Base-by-base conservation (phyloP, 2,113 vertebrate species). In the Engystomops pustulosus region DNA sequence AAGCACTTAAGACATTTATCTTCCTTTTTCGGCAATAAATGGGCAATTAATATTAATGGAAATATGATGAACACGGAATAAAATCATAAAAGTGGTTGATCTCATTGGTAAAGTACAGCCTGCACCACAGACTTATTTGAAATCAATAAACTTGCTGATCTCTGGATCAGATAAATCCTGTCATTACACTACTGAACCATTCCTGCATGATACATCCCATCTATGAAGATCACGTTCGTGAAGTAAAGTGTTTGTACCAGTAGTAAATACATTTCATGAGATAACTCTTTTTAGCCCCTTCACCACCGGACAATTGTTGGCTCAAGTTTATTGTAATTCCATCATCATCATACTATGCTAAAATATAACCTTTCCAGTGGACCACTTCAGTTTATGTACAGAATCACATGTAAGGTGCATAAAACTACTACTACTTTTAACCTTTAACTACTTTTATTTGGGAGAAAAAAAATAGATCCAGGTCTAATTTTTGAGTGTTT, bases 61-160 rank as follows among this genome's bases (percentile, higher is more conserved):
- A 14, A 78, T 38, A 58, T 58, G 51, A 38, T 78, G 34, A 36
- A 38, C 25, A 47, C 36, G 17, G 49, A 34, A 78, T 6, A 23
- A 67, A 53, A 68, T 34, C 60, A 49, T 60, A 32, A 85, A 7
- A 53, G 25, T 67, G 30, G 45, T 30, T 79, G 45, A 79, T 70
- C 32, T 70, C 23, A 55, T 30, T 85, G 60, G 75, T 49, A 44
- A 53, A 70, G 32, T 3, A n/a, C 8, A 70, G 55, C 7, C 47
- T 34, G 23, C 14, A 30, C 34, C n/a, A 85, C 34, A 44, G 60
- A 60, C 18, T 20, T 60, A 70, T 58, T 25, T 85, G 49, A 79
- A 79, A 79, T 85, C 83, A 79, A 85, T 79, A 85, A 53, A 58
- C 36, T 70, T n/a, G 25, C 47, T 84, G 58, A 44, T 84, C 74